These are phyloP conservation scores for Platalea minor DNA, from an alignment of 2,797 vertebrate genomes.

Conservation along the genomic window DNA sequence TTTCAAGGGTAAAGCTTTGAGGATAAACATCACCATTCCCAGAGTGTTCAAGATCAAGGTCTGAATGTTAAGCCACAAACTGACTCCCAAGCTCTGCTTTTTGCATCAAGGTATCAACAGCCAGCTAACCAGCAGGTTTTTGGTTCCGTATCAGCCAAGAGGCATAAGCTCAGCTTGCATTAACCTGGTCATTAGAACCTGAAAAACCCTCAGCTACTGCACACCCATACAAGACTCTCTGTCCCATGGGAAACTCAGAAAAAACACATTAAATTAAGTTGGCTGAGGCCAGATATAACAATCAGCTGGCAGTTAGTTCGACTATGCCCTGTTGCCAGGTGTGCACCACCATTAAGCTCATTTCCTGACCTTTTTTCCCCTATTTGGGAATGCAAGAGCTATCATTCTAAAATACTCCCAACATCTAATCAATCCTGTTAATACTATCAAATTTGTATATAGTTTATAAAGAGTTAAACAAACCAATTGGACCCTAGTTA, in stretches of 20 bases:
- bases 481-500: not conserved
- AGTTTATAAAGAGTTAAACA: not conserved
- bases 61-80: not conserved
- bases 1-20: not conserved
- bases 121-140: not conserved
- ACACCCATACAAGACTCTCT: not conserved
- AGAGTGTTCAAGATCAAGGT: fast-evolving
- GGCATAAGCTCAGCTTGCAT: not conserved
- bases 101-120: not conserved
- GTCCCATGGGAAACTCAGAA: not conserved
- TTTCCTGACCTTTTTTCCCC: not conserved
- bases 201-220: not conserved
- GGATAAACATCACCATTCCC: not conserved
- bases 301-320: fast-evolving
- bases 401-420: not conserved
- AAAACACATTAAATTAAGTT: not conserved
- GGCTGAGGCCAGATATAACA: not conserved
- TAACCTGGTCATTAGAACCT: not conserved
- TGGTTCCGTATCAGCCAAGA: not conserved
- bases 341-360: not conserved
- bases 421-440: not conserved
- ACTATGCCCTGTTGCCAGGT: not conserved
- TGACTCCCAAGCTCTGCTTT: not conserved
- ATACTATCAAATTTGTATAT: not conserved
- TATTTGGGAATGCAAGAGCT: not conserved